Percentiles rank a stretch among this genome's conserved stretches.
phyloP scores from a whole-genome alignment of 2,113 vertebrate genomes.

The Hymenochirus boettgeri region DNA sequence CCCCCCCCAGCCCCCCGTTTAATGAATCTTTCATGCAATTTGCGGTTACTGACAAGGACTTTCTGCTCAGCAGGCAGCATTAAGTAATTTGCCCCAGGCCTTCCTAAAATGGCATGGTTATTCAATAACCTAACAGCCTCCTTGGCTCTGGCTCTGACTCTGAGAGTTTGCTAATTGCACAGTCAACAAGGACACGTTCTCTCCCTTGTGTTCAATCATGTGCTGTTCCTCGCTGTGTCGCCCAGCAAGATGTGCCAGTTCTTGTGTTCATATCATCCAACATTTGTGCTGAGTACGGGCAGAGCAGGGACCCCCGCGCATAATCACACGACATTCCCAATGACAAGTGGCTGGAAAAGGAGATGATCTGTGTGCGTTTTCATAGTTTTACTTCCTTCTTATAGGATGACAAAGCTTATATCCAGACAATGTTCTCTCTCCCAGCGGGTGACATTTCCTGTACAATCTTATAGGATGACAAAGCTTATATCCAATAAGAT shows the following conservation, averaged over 20 bases:
- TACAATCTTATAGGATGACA: too few relatives aligned
- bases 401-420: too few relatives aligned
- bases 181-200: conserved; percentile 37
- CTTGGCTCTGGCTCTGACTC: conserved; percentile 53
- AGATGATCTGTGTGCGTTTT: too few relatives aligned
- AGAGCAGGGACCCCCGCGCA: neutral
- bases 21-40: conserved; percentile 15
- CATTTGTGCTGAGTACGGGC: neutral
- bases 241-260: conserved; percentile 8
- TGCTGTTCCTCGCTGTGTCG: conserved; percentile 39
- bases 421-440: too few relatives aligned
- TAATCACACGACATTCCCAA: neutral
- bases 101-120: conserved; percentile 57
- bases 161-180: conserved; percentile 56
- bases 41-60: conserved; percentile 43
- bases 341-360: too few relatives aligned
- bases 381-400: too few relatives aligned
- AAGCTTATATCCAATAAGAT: too few relatives aligned
- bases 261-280: neutral
- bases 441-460: too few relatives aligned
- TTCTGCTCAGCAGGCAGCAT: conserved; percentile 44
- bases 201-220: conserved; percentile 52
- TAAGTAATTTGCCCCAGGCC: conserved; percentile 49
- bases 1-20: neutral
- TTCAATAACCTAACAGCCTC: conserved; percentile 57